phyloP scores from a whole-genome alignment of 2,113 vertebrate genomes.

The Myiagra hebetior region DNA sequence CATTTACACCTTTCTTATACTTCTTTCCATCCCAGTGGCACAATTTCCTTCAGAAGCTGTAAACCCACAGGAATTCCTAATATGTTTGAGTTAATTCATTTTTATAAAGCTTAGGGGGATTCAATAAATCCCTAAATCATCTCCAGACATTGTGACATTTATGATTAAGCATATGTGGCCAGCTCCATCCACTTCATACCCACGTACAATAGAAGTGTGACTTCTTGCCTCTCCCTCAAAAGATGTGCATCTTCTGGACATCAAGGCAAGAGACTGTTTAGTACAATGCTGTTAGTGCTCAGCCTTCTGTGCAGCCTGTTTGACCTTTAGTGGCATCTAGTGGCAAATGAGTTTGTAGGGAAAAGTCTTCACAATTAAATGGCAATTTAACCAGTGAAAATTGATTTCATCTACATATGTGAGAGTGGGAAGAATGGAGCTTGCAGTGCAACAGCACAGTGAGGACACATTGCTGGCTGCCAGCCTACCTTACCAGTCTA shows the following conservation, averaged over 20 bases:
- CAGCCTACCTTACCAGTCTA: not conserved
- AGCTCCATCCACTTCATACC: not conserved
- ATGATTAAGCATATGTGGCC: not conserved
- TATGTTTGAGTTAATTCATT: not conserved
- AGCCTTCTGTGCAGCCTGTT: not conserved
- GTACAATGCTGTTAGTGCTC: not conserved
- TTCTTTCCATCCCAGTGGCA: not conserved
- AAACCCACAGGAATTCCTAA: not conserved
- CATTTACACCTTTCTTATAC: not conserved
- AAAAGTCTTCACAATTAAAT: not conserved
- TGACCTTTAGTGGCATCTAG: conserved; percentile 47
- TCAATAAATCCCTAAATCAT: not conserved
- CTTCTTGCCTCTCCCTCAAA: not conserved
- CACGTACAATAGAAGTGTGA: not conserved
- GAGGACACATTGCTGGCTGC: not conserved
- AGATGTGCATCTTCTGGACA: not conserved
- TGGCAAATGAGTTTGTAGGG: not conserved
- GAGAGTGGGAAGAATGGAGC: not conserved
- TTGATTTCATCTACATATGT: not conserved
- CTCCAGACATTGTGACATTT: not conserved
- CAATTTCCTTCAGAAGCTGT: not conserved
- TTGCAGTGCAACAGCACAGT: not conserved
- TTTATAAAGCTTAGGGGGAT: not conserved
- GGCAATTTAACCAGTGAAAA: not conserved
- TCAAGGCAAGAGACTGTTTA: not conserved